phyloP scores from a whole-genome alignment of 2,113 vertebrate species.

The Leucosticte australis region DNA sequence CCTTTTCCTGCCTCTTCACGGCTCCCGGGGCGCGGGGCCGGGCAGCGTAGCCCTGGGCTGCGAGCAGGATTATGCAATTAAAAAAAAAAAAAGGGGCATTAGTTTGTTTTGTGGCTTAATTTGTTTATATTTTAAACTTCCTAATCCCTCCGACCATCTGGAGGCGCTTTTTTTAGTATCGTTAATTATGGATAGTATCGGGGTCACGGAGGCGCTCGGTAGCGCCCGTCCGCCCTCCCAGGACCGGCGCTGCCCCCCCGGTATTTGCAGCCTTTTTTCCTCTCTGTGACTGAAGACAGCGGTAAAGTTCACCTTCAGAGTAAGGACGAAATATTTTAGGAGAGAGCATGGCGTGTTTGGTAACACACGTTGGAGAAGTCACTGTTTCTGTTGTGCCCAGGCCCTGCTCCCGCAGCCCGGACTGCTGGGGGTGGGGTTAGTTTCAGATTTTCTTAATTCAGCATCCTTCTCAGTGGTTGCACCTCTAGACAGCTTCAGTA shows the following conservation, averaged over 20 bases:
- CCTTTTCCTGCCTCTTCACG: neutral
- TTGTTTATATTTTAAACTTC: conserved; percentile 63
- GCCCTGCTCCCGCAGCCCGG: neutral
- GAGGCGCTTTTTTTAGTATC: conserved; percentile 57
- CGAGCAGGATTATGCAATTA: neutral
- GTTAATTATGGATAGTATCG: conserved; percentile 73
- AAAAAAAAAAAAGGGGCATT: neutral
- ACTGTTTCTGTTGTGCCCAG: neutral
- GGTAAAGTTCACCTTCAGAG: neutral
- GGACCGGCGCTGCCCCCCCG: conserved; percentile 23
- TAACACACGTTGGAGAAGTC: neutral
- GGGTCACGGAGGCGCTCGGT: conserved; percentile 62
- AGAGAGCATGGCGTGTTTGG: rapidly evolving
- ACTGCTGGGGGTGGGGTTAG: neutral
- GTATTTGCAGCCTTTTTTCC: neutral
- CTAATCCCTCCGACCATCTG: conserved; percentile 55
- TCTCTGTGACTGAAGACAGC: neutral
- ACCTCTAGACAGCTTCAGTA: rapidly evolving
- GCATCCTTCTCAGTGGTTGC: neutral
- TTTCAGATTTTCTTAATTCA: neutral
- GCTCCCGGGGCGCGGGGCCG: neutral
- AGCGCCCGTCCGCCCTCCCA: neutral
- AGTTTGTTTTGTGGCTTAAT: conserved; percentile 46
- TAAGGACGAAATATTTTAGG: neutral
- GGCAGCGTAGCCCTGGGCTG: neutral